Evolutionary conservation across 2,888 invertebrate species (phyloP).

Genomic region (Oconnorella tubifera): DNA sequence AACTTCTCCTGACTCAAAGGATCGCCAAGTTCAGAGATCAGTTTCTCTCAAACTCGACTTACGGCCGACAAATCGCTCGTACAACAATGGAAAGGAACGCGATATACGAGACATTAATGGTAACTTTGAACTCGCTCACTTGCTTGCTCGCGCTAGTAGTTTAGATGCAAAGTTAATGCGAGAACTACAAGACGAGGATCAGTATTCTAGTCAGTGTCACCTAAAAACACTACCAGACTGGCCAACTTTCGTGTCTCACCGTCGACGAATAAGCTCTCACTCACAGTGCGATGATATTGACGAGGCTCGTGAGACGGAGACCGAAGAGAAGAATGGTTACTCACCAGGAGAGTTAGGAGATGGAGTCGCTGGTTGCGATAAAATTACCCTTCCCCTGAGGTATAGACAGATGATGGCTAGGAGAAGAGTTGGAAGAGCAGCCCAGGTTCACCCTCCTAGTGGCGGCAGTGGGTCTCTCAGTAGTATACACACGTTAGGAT

Average conservation of each 20-base stretch:
- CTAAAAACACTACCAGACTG: neutral
- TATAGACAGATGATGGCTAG: neutral
- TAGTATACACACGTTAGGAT: neutral
- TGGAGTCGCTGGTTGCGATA: neutral
- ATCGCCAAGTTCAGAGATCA: neutral
- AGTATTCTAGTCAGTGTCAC: neutral
- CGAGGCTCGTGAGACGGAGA: too few species aligned
- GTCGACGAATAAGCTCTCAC: neutral
- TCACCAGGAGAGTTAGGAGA: neutral
- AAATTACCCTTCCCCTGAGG: neutral
- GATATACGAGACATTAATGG: neutral
- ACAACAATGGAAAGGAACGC: neutral
- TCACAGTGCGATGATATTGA: too few species aligned
- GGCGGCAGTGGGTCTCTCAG: neutral
- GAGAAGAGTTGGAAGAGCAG: neutral
- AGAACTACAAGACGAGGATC: neutral
- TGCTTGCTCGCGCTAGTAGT: neutral
- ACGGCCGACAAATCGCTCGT: neutral
- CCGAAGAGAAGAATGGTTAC: neutral
- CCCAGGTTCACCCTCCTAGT: neutral
- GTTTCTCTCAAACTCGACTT: neutral
- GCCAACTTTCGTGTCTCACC: neutral
- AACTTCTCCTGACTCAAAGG: neutral
- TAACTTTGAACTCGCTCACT: neutral
- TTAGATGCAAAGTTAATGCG: neutral